Evolutionary conservation across 1,140 invertebrate species (phyloP), one percentile per base, ranked within the genome.

Genomic region (Episyrphus balteatus): DNA sequence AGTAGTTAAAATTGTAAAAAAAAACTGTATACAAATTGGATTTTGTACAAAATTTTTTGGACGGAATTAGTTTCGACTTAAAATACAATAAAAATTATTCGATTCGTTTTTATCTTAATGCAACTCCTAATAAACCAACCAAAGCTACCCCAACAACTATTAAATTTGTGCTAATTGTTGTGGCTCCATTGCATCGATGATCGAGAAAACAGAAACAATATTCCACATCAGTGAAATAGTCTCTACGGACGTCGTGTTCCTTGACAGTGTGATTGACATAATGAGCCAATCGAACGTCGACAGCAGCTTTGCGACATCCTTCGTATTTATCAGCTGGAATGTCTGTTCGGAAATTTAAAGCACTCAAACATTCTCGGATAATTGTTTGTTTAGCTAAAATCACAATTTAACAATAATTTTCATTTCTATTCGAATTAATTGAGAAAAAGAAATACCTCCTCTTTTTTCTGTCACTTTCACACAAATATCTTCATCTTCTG

Each of bases 181-280:
- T 54, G 2, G 71, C 68, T 7, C 68, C 64, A 59, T 94, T 94
- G 68, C 91, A 94, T 56, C 88, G 77, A 58, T 93, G 82, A 64
- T 92, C 88, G 50, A 92, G 83, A 58, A 88, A 89, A 62, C 91
- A 94, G 57, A 93, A 91, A 63, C 91, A 93, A 77, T 84, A 94
- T 14, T 80, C 84, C 15, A 84, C 85, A 53, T 88, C 77, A 56
- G 88, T 84, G 59, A 84, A 93, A 70, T 86, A 81, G 59, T 88
- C 74, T 53, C 88, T 82, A 64, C 84, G 84, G 39, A 92, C 79
- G 66, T 93, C 89, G 37, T 90, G 70, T 66, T 93, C 86, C 56
- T 83, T 81, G 36, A 93, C 88, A 3, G 78, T 78, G 64, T 92
- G 89, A 61, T 91, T 90, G 1, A 91, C 88, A 68, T 92, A 93